Base-by-base conservation (phyloP, 1,140 invertebrate genomes). In the Zaprionus lachaisei region DNA sequence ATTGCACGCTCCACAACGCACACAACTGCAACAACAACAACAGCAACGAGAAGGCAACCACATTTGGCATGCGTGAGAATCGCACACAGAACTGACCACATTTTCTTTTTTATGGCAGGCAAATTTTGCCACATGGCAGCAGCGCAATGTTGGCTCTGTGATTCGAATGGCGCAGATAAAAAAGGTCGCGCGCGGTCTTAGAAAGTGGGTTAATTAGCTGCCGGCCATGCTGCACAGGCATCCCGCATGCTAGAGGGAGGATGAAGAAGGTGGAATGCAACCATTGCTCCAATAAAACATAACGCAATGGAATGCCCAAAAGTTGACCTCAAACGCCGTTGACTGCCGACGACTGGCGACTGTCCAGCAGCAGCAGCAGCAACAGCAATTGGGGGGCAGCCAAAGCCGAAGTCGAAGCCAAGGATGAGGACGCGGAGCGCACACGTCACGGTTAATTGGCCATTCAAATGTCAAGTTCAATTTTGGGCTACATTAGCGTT, bases 381-480 rank as follows among this genome's bases (percentile, higher is more conserved):
- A 31, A 7, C 55, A 17, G 44, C 15, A 63, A 26, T 24, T 7
- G 34, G 34, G 17, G 9, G 47, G 37, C 22, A 61, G 64, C 34
- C 15, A 24, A 28, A 37, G 20, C 12, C 15, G 57, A 67, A 9
- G 20, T 6, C 17, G 63, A 65, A 5, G 31, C 6, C 7, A 51
- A 62, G 67, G 77, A 80, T 49, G 64, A 62, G 34, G 56, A 41
- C n/a, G 55, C 15, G 11, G 66, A 62, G 63, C 56, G 58, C 72
- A 80, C 78, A 90, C 85, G 79, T 90, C 85, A 91, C 80, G 77
- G 90, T 91, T 91, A 91, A 91, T 91, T 91, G 90, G 90, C 81
- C 90, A 91, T 91, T 91, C 90, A 91, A 91, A 91, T 91, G 90
- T 91, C 90, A 91, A 91, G 90, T 91, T 91, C 90, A 91, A 90